Percentiles rank a stretch among this genome's conserved stretches.
These are phyloP conservation scores for Cephus nigrinus DNA, from an alignment of 2,888 invertebrate species.

Conservation along the genomic window DNA sequence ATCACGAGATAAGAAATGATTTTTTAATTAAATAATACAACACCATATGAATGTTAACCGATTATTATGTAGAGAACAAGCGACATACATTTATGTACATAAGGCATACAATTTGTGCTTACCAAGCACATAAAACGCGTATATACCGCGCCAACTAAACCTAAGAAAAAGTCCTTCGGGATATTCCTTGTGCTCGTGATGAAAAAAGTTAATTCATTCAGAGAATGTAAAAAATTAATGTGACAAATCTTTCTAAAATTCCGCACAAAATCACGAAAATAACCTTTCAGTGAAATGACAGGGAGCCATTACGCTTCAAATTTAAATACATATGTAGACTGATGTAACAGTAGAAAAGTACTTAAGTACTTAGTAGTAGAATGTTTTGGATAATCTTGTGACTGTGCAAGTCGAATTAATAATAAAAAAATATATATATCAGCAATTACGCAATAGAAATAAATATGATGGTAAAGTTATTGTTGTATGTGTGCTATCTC, in stretches of 20 bases:
- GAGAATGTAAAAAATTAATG: slow-evolving; percentile 1
- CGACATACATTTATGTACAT: background rate
- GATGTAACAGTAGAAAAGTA: background rate
- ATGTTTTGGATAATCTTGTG: background rate
- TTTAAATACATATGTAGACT: background rate
- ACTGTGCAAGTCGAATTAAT: background rate
- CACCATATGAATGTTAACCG: background rate
- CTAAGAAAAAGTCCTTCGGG: background rate
- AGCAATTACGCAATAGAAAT: background rate
- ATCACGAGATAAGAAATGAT: background rate
- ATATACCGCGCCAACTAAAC: background rate
- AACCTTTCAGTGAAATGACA: slow-evolving; percentile 21
- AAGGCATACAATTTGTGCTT: background rate
- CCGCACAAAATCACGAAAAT: slow-evolving; percentile 13
- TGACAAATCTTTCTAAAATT: slow-evolving; percentile 8
- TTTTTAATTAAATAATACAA: background rate
- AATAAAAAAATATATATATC: background rate
- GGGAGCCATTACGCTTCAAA: slow-evolving; percentile 20
- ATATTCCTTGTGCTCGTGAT: background rate
- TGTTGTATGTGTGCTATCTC: background rate
- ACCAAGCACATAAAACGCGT: background rate
- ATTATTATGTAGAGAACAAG: background rate
- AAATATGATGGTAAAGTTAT: background rate
- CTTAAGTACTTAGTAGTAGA: background rate
- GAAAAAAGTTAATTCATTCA: background rate